A percentile compares a stretch with the other conserved stretches of the same genome.
Evolutionary conservation across 2,888 invertebrate genomes (phyloP).

Genomic region (Syrphus vitripennis): DNA sequence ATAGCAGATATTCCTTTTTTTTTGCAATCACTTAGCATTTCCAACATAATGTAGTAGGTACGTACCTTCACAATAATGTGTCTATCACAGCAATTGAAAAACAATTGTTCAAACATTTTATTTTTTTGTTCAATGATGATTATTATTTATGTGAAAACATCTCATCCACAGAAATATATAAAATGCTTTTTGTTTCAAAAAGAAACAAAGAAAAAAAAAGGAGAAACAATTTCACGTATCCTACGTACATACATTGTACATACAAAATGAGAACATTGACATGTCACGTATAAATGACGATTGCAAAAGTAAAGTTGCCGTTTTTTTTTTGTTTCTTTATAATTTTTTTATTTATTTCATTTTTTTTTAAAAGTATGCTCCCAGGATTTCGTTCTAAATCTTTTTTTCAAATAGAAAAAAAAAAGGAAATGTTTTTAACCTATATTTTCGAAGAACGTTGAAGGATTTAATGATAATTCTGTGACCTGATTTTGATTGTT

Average conservation of each 20-base stretch:
- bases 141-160: background rate
- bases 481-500: conserved; percentile 28
- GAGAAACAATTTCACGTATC: background rate
- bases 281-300: conserved; percentile 41
- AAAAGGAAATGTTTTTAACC: conserved; percentile 4
- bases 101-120: conserved; percentile 15
- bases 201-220: background rate
- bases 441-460: conserved; percentile 10
- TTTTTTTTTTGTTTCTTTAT: background rate
- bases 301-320: conserved; percentile 7
- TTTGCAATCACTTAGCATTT: background rate
- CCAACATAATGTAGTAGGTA: background rate
- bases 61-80: background rate
- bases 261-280: conserved; percentile 43
- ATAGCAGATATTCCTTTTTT: background rate
- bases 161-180: background rate
- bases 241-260: background rate
- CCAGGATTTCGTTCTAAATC: conserved; percentile 31
- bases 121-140: background rate
- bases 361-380: background rate
- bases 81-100: background rate
- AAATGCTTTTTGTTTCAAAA: background rate
- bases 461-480: conserved; percentile 26
- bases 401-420: background rate
- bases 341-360: background rate